These are phyloP conservation scores for Chrysogorgia sp. DNA, from an alignment of 92 coral and sea anemone genomes.

Conservation along the genomic window DNA sequence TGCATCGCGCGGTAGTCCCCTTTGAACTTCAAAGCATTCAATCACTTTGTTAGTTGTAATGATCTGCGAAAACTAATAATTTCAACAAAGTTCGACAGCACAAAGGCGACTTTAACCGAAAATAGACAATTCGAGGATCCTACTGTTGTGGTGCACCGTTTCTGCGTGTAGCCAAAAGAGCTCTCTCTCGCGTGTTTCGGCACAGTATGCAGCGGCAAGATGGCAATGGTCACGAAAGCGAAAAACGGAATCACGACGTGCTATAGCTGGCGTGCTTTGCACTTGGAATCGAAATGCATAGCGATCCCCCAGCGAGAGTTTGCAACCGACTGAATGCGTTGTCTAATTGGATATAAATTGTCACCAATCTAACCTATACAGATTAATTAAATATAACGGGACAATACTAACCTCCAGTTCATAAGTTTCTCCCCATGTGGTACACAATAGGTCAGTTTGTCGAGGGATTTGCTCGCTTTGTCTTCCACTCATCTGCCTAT, in stretches of 20 bases:
- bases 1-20: slow-evolving; percentile 21
- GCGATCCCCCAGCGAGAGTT: background rate
- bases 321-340: slow-evolving; percentile 13
- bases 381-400: slow-evolving; percentile 83
- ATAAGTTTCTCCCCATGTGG: slow-evolving; percentile 20
- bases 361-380: slow-evolving; percentile 86
- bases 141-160: slow-evolving; percentile 1
- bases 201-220: too few relatives aligned
- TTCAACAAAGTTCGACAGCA: slow-evolving; percentile 21
- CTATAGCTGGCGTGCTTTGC: background rate
- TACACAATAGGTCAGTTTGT: background rate
- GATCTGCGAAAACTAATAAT: slow-evolving; percentile 30
- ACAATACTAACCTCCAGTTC: slow-evolving; percentile 23
- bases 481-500: background rate
- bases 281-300: background rate
- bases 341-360: slow-evolving; percentile 95
- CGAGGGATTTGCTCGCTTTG: slow-evolving; percentile 23
- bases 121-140: slow-evolving; percentile 18
- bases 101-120: slow-evolving; percentile 25
- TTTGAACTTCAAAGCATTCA: slow-evolving; percentile 26
- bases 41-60: slow-evolving; percentile 34
- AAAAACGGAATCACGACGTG: background rate
- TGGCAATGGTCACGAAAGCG: background rate
- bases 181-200: background rate
- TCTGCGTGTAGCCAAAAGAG: background rate